phyloP scores from a whole-genome alignment of 1,140 invertebrate genomes.

The Homarus americanus region DNA sequence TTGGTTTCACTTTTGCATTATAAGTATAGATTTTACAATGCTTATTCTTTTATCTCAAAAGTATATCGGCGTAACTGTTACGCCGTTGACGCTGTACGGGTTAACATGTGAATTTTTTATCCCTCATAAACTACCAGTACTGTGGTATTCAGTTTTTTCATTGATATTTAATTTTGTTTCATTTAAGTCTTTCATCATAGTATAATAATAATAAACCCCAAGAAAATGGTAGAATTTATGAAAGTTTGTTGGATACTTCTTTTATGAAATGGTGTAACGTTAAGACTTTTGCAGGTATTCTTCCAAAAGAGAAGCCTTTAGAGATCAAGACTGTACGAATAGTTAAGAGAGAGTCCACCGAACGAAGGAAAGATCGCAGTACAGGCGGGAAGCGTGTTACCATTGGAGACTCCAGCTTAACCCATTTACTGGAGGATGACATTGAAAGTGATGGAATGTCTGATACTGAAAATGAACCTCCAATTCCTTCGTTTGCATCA shows the following conservation, averaged over 20 bases:
- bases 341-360: constrained; percentile 93
- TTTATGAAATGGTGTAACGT: not conserved
- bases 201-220: no score
- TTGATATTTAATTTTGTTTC: no score
- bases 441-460: constrained; percentile 65
- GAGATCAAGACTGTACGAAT: constrained; percentile 95
- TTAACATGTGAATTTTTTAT: no score
- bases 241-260: not conserved
- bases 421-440: constrained; percentile 70
- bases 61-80: no score
- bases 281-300: constrained; percentile 81
- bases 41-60: no score
- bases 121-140: no score
- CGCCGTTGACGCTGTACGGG: no score
- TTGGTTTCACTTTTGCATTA: no score
- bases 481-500: constrained; percentile 53
- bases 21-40: no score
- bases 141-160: no score
- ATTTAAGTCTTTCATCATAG: no score
- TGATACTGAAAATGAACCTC: constrained; percentile 63
- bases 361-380: constrained; percentile 84
- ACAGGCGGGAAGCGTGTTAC: constrained; percentile 74
- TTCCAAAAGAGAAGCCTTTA: constrained; percentile 83
- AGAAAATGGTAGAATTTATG: no score
- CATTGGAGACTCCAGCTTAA: constrained; percentile 74